A percentile compares a stretch with the other conserved stretches of the same genome.
Conservation (phyloP, 1,140 invertebrate genomes). For the silkworm (Bombyx mori) region ASM3026992v2 NC_085123.1:13098501-13099000, state of each 20-base stretch:
- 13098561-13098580: too few species aligned
- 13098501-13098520: too few species aligned
- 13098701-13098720: background rate
- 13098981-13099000: slow-evolving; percentile 3
- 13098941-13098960: slow-evolving; percentile 14
- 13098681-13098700: background rate
- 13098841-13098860: slow-evolving; percentile 54
- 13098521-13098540: too few species aligned
- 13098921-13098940: slow-evolving; percentile 18
- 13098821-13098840: slow-evolving; percentile 45
- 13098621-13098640: too few species aligned
- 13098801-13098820: slow-evolving; percentile 42
- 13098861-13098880: slow-evolving; percentile 40
- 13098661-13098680: too few species aligned
- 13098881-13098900: slow-evolving; percentile 35
- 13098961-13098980: slow-evolving; percentile 23
- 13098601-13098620: too few species aligned
- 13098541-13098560: too few species aligned
- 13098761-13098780: background rate
- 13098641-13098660: too few species aligned
- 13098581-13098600: too few species aligned
- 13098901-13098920: slow-evolving; percentile 43
- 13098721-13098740: background rate
- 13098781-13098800: background rate
- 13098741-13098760: background rate